Conservation (phyloP, 35 echinoderm and acorn worm species). For the Amphiura filiformis region DNA sequence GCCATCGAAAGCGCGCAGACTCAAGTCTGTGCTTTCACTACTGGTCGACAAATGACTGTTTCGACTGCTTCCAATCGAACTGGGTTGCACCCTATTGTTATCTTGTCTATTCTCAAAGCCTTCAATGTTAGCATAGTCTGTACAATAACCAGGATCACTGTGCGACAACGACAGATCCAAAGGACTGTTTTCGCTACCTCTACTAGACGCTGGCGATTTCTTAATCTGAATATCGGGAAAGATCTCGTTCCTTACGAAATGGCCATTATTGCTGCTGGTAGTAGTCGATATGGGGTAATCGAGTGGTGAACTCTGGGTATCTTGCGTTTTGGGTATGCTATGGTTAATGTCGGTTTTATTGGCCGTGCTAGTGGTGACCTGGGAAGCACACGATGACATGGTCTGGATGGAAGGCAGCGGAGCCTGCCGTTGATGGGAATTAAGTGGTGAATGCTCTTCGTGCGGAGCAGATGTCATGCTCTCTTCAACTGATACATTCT, state of each 20-base stretch:
- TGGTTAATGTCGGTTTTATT: neutral
- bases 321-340: neutral
- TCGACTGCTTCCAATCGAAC: no score
- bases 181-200: neutral
- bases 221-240: neutral
- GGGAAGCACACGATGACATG: no score
- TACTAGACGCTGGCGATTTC: neutral
- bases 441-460: neutral
- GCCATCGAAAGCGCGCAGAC: neutral
- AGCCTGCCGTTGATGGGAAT: neutral
- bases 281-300: neutral
- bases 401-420: no score
- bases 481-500: conserved; percentile 18
- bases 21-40: neutral
- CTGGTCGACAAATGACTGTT: neutral
- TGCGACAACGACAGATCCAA: neutral
- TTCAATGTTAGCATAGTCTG: neutral
- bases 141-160: neutral
- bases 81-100: neutral
- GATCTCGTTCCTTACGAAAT: no score
- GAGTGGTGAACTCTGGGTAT: neutral
- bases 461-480: neutral
- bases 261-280: no score
- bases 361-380: neutral
- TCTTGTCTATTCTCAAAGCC: no score